Evolutionary conservation across 2,797 vertebrate species (phyloP).

Genomic region (Poecilia gillii): DNA sequence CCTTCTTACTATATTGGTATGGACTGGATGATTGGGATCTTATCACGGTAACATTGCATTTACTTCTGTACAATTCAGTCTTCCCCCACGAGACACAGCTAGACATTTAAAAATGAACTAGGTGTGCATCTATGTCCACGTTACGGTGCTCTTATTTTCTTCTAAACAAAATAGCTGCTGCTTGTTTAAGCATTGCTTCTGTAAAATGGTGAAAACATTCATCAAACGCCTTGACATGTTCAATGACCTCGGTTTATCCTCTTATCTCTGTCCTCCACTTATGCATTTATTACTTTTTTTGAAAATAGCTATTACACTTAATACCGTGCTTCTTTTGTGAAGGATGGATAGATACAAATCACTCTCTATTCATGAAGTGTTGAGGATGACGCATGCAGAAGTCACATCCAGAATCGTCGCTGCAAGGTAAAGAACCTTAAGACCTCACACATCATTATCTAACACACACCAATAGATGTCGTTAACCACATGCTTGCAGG

Average conservation of each 20-base stretch:
- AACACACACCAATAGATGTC: slow-evolving; percentile 49
- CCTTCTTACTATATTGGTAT: slow-evolving; percentile 65
- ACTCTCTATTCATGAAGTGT: slow-evolving; percentile 33
- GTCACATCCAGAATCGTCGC: slow-evolving; percentile 15
- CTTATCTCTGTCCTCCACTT: slow-evolving; percentile 5
- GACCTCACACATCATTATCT: slow-evolving; percentile 40
- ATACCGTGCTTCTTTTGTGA: slow-evolving; percentile 4
- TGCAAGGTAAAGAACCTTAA: slow-evolving; percentile 15
- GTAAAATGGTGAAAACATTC: background rate
- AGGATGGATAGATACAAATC: slow-evolving; percentile 30
- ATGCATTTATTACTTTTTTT: background rate
- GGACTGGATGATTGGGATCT: slow-evolving; percentile 73
- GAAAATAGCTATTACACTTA: slow-evolving; percentile 37
- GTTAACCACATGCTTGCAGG: slow-evolving; percentile 49
- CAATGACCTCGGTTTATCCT: slow-evolving; percentile 3
- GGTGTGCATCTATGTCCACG: slow-evolving; percentile 2
- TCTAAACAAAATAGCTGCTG: background rate
- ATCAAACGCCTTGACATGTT: background rate
- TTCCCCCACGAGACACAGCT: slow-evolving; percentile 51
- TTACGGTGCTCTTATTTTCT: slow-evolving; percentile 4
- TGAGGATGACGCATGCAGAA: slow-evolving; percentile 3
- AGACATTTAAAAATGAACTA: slow-evolving; percentile 55
- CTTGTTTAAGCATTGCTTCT: background rate
- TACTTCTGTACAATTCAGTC: slow-evolving; percentile 64
- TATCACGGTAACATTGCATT: slow-evolving; percentile 65